Conservation (phyloP, 1,140 invertebrate genomes). For the Daktulosphaira vitifoliae region DNA sequence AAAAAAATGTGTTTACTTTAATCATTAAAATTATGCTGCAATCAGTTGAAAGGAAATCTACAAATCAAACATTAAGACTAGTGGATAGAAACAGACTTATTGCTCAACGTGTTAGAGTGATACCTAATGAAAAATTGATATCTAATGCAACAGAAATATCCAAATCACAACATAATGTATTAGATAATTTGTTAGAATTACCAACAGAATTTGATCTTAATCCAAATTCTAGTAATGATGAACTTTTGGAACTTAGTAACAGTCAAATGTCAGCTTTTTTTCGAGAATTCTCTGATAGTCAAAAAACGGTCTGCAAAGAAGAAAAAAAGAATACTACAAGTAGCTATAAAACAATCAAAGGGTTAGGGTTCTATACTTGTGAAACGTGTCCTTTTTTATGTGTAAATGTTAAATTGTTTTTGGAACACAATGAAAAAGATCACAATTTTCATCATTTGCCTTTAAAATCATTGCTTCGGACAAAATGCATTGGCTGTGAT, state of each 20-base stretch:
- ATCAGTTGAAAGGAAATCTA: background rate
- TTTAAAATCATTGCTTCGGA: background rate
- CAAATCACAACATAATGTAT: background rate
- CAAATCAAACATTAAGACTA: slow-evolving; percentile 3
- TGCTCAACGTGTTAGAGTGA: slow-evolving; percentile 8
- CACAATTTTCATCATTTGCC: background rate
- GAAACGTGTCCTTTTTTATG: slow-evolving; percentile 14
- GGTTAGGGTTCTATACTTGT: slow-evolving; percentile 1
- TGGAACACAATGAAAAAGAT: slow-evolving; percentile 13
- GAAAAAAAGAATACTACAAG: background rate
- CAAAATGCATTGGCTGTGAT: slow-evolving; percentile 15
- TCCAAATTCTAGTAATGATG: background rate
- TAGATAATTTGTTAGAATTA: background rate
- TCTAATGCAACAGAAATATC: background rate
- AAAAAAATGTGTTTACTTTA: too few species aligned
- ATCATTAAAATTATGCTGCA: slow-evolving; percentile 2
- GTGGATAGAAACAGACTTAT: slow-evolving; percentile 1
- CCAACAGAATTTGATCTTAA: background rate
- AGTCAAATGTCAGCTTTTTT: slow-evolving; percentile 11
- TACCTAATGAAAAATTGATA: slow-evolving; percentile 1
- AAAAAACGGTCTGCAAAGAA: background rate
- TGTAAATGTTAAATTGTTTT: slow-evolving; percentile 14
- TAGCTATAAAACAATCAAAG: background rate
- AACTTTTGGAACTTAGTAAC: slow-evolving; percentile 5
- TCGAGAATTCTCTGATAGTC: background rate